Percentiles rank a stretch among this genome's conserved stretches.
These are phyloP conservation scores for Corythoichthys haematopterus DNA, from an alignment of 2,113 vertebrate genomes.

Conservation along the genomic window DNA sequence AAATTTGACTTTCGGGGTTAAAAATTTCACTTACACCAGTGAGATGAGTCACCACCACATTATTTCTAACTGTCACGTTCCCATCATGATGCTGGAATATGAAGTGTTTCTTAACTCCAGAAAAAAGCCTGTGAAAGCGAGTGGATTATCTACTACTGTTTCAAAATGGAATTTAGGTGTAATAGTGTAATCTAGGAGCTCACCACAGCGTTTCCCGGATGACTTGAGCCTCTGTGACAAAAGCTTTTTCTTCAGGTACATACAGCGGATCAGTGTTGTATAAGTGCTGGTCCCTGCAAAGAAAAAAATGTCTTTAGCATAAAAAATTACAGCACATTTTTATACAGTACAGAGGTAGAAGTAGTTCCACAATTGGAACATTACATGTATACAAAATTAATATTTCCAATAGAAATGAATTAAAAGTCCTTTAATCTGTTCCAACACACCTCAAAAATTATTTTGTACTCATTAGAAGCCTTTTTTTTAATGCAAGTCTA, in stretches of 20 bases:
- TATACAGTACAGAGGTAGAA: too few relatives aligned
- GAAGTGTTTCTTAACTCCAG: constrained; percentile 92
- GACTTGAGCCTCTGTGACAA: constrained; percentile 91
- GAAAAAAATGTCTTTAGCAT: background rate
- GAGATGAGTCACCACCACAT: constrained; percentile 90
- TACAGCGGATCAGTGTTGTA: constrained; percentile 88
- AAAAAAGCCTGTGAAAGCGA: constrained; percentile 83
- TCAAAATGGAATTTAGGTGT: too few relatives aligned
- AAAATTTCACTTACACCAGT: constrained; percentile 78
- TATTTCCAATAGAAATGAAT: too few relatives aligned
- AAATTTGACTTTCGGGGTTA: background rate
- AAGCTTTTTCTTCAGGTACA: constrained; percentile 83
- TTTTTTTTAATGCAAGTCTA: too few relatives aligned
- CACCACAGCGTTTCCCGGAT: constrained; percentile 94
- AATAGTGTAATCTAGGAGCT: constrained; percentile 39
- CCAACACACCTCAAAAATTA: too few relatives aligned
- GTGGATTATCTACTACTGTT: too few relatives aligned
- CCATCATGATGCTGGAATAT: constrained; percentile 92
- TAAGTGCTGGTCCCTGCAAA: constrained; percentile 88
- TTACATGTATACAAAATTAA: too few relatives aligned
- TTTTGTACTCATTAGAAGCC: too few relatives aligned
- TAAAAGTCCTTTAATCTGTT: too few relatives aligned
- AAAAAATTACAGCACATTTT: background rate
- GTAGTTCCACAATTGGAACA: too few relatives aligned
- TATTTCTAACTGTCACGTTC: constrained; percentile 86